Conservation (phyloP, 2,113 vertebrate genomes). For the Odontophorus gujanensis region DNA sequence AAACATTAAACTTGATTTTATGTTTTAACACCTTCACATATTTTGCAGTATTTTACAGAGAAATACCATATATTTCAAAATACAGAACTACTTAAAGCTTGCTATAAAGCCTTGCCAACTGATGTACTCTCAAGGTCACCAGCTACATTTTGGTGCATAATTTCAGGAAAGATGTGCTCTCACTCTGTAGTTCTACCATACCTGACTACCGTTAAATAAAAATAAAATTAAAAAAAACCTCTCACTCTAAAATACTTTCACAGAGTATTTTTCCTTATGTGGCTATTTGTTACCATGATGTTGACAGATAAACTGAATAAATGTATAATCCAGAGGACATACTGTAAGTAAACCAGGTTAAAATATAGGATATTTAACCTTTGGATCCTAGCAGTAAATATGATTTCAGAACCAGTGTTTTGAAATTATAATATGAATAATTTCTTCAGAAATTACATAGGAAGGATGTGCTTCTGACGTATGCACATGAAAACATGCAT, state of each 20-base stretch:
- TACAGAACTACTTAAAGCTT: slow-evolving; percentile 59
- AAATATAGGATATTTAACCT: slow-evolving; percentile 62
- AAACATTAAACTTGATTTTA: slow-evolving; percentile 73
- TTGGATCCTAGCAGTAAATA: slow-evolving; percentile 27
- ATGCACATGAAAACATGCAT: neutral
- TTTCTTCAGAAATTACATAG: slow-evolving; percentile 37
- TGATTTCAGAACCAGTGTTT: slow-evolving; percentile 9
- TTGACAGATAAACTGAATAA: slow-evolving; percentile 69
- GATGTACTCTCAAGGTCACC: slow-evolving; percentile 78
- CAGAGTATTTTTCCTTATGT: slow-evolving; percentile 47
- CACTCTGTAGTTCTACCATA: slow-evolving; percentile 56
- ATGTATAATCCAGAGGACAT: slow-evolving; percentile 68
- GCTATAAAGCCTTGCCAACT: slow-evolving; percentile 66
- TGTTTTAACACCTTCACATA: slow-evolving; percentile 62
- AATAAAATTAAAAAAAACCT: slow-evolving; percentile 74
- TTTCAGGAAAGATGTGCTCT: slow-evolving; percentile 60
- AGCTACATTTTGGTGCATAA: slow-evolving; percentile 52
- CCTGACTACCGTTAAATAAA: slow-evolving; percentile 70
- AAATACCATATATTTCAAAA: slow-evolving; percentile 73
- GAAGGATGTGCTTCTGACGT: neutral
- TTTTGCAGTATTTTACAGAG: slow-evolving; percentile 69
- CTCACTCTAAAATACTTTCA: slow-evolving; percentile 68
- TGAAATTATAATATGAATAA: slow-evolving; percentile 40
- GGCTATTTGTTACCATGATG: slow-evolving; percentile 61
- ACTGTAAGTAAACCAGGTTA: slow-evolving; percentile 58